Conservation (phyloP, 2,888 invertebrate genomes). For the Meandrusa payeni region DNA sequence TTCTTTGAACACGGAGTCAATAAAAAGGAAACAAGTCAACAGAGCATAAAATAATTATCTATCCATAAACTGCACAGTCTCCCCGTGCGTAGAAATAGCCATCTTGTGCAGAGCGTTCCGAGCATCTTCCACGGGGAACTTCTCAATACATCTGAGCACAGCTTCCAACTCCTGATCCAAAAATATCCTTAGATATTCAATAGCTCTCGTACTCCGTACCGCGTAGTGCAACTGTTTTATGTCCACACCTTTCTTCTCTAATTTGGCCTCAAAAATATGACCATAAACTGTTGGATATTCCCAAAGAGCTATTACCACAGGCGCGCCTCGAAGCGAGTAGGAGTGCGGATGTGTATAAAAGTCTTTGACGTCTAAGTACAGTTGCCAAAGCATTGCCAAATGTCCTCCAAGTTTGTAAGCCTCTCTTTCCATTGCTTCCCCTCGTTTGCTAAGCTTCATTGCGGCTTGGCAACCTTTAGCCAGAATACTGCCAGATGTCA, state of each 20-base stretch:
- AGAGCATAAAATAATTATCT: no score
- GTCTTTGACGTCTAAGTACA: constrained; percentile 67
- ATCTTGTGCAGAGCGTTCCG: constrained; percentile 60
- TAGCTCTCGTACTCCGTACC: constrained; percentile 55
- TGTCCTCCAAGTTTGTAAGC: constrained; percentile 68
- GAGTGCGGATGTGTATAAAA: constrained; percentile 67
- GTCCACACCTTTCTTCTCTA: constrained; percentile 52
- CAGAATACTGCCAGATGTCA: constrained; percentile 63
- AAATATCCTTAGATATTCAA: constrained; percentile 57
- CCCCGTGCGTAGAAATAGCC: constrained; percentile 61
- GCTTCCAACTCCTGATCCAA: constrained; percentile 59
- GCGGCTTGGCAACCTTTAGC: constrained; percentile 70
- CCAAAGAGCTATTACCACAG: constrained; percentile 61
- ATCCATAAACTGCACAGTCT: constrained; percentile 63
- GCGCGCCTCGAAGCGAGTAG: constrained; percentile 64
- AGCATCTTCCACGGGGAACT: constrained; percentile 63
- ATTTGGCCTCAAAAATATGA: constrained; percentile 51
- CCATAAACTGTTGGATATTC: constrained; percentile 67
- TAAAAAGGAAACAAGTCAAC: no score
- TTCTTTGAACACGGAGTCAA: no score
- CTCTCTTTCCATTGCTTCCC: constrained; percentile 50
- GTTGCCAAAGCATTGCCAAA: constrained; percentile 66
- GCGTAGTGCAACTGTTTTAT: constrained; percentile 63
- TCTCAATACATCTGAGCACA: constrained; percentile 51
- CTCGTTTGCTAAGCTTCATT: constrained; percentile 58